Evolutionary conservation across 2,797 vertebrate genomes (phyloP), one percentile per base, ranked within the genome.

Genomic region (Spinibarbus caldwelli): DNA sequence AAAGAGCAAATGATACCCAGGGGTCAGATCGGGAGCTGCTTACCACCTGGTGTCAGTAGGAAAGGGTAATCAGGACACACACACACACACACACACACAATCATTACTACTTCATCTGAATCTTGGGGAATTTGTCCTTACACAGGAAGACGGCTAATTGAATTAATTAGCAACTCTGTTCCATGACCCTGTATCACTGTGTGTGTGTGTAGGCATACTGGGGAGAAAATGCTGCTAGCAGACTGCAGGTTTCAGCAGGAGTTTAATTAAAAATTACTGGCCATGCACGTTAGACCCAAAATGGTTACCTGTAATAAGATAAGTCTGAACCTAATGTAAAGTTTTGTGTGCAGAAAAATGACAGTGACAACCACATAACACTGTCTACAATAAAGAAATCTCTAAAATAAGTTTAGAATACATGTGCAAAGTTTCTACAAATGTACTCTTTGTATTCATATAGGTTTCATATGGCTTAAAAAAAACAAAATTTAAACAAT

Each of bases 51-150:
- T 93, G 92, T 94, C 91, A 90, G 94, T 94, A 95, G 89, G 2
- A 91, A 89, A 88, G 89, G 88, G 89, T 91, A 92, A 95, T 93
- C 94, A 95, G 94, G 91, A 94, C 89, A 91, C 91, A 93, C 91
- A 93, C 47, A 77, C 68, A 66, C 43, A 45, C 23, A 72, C 34
- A 38, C 47, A 75, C 41, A 73, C 41, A 41, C 17, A 73, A 94
- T 92, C 91, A 94, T 95, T 94, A 93, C 94, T 95, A 95, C 94
- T 92, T 93, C 91, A 94, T 96, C 95, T 94, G 94, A 95, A 94
- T 95, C 91, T 93, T 92, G 90, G 93, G 93, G 91, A 90, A 91
- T 86, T 87, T 68, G 87, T 92, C 92, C 95, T 91, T 84, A 93
- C 92, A 95, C 94, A 91, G 90, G 90, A 92, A 92, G 95, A 94